Evolutionary conservation across 2,797 vertebrate genomes (phyloP).

Genomic region (Borostomias antarcticus): DNA sequence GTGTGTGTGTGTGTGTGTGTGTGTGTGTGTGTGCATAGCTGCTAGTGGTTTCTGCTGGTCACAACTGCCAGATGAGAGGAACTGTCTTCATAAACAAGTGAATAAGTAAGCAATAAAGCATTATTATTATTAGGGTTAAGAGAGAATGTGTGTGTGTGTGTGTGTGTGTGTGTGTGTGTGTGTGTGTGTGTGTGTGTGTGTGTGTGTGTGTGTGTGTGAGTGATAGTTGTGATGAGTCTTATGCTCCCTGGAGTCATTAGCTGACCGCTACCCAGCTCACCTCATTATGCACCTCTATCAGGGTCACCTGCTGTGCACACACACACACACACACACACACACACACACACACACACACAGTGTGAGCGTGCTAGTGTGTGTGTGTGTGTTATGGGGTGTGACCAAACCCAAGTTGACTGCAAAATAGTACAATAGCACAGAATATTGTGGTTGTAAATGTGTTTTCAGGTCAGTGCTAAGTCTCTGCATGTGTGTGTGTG

Average conservation of each 20-base stretch:
- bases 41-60: constrained; percentile 4
- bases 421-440: too few relatives aligned
- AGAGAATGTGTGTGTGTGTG: not conserved
- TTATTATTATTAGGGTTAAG: constrained; percentile 1
- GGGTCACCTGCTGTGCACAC: constrained; percentile 4
- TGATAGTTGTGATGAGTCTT: not conserved
- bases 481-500: not conserved
- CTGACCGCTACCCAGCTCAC: constrained; percentile 18
- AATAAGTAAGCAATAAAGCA: not conserved
- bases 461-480: not conserved
- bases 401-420: not conserved
- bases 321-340: constrained; percentile 7
- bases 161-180: not conserved
- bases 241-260: constrained; percentile 8
- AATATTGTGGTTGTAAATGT: too few relatives aligned
- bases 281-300: not conserved
- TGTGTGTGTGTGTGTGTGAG: not conserved
- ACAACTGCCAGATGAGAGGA: not conserved
- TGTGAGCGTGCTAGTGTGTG: not conserved
- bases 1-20: constrained; percentile 8
- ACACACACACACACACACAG: not conserved
- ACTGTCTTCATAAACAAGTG: not conserved
- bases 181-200: not conserved
- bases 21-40: not conserved
- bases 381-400: too few relatives aligned